These are phyloP conservation scores for Sialia sialis DNA, from an alignment of 2,113 vertebrate genomes.

Conservation along the genomic window DNA sequence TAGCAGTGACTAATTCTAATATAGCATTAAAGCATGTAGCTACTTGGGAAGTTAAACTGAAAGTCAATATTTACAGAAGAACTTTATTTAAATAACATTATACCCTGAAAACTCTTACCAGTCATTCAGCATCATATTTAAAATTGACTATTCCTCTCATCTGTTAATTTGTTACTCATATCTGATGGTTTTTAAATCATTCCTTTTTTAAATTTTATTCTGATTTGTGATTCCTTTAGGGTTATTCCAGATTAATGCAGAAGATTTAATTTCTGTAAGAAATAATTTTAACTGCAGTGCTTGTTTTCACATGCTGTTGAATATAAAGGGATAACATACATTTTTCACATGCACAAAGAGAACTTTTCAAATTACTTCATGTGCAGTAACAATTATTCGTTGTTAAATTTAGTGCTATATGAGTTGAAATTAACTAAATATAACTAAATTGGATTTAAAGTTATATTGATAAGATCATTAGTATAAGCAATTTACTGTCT, in stretches of 20 bases:
- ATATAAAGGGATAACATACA: not conserved
- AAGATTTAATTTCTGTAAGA: not conserved
- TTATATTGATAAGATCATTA: not conserved
- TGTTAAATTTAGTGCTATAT: not conserved
- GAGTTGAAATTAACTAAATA: not conserved
- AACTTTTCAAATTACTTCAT: not conserved
- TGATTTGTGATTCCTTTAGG: not conserved
- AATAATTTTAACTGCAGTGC: not conserved
- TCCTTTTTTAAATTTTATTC: not conserved
- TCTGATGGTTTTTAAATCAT: not conserved
- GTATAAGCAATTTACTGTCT: not conserved
- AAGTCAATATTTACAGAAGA: not conserved
- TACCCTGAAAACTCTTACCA: not conserved
- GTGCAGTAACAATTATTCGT: not conserved
- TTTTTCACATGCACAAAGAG: not conserved
- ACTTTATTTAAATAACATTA: not conserved
- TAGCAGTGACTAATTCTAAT: not conserved
- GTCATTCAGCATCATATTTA: not conserved
- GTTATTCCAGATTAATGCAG: not conserved
- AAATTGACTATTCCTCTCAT: not conserved
- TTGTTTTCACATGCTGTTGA: not conserved
- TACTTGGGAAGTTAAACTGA: not conserved
- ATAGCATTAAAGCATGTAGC: not conserved
- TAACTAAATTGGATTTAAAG: not conserved
- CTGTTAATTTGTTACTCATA: not conserved